A percentile compares a stretch with the other conserved stretches of the same genome.
Evolutionary conservation across 2,113 vertebrate species (phyloP).

Genomic region (Otus sunia): DNA sequence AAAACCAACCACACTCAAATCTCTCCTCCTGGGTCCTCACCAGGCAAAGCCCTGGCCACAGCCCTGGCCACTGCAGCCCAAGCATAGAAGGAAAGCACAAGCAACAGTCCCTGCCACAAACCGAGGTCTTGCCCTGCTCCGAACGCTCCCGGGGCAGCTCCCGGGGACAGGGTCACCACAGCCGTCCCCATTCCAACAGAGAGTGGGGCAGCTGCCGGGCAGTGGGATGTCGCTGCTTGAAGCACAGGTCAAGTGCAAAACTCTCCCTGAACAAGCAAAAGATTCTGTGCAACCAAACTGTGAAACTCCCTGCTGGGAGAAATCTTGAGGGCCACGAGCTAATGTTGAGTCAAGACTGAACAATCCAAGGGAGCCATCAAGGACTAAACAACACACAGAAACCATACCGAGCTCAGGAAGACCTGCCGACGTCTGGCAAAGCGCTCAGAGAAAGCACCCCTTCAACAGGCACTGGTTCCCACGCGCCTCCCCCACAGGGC

Average conservation of each 20-base stretch:
- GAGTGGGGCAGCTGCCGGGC: accelerated
- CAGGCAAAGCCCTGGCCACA: accelerated
- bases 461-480: neutral
- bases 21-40: neutral
- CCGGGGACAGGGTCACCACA: neutral
- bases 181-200: accelerated
- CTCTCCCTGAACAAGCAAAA: neutral
- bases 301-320: neutral
- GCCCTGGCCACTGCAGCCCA: accelerated
- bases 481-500: neutral
- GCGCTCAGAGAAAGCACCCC: accelerated
- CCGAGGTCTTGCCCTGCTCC: neutral
- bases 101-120: neutral
- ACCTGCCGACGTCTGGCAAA: accelerated
- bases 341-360: accelerated
- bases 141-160: accelerated
- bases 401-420: neutral
- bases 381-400: neutral
- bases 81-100: neutral
- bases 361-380: neutral
- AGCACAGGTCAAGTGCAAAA: accelerated
- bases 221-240: accelerated
- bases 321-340: neutral
- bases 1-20: accelerated
- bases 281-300: neutral